Evolutionary conservation across 2,888 invertebrate genomes (phyloP).

Genomic region (Pammene aurita): DNA sequence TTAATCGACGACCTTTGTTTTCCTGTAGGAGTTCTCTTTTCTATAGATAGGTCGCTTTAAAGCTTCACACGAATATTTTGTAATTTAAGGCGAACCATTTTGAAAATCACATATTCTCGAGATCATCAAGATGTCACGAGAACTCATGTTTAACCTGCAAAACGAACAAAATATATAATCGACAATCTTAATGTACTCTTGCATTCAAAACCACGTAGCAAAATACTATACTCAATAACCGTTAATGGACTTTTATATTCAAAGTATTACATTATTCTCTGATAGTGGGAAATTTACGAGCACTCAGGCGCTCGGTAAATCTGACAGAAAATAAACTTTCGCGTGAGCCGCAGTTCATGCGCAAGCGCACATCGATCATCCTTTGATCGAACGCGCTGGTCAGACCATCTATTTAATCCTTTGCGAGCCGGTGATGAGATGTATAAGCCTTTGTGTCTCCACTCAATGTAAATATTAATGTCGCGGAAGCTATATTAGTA

Average conservation of each 20-base stretch:
- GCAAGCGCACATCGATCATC: conserved; percentile 56
- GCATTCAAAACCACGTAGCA: conserved; percentile 33
- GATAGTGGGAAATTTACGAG: conserved; percentile 41
- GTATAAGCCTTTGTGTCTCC: conserved; percentile 24
- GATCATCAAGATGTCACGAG: not conserved
- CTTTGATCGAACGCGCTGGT: conserved; percentile 55
- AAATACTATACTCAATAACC: conserved; percentile 37
- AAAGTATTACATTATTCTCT: conserved; percentile 38
- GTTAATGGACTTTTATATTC: conserved; percentile 39
- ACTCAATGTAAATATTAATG: conserved; percentile 33
- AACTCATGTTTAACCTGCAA: conserved; percentile 2
- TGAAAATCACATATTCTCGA: not conserved
- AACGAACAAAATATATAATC: conserved; percentile 21
- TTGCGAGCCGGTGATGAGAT: conserved; percentile 37
- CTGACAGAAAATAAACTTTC: conserved; percentile 42
- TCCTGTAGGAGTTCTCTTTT: too few species aligned
- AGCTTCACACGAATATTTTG: not conserved
- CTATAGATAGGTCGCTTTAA: too few species aligned
- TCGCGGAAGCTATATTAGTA: conserved; percentile 14
- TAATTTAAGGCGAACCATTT: not conserved
- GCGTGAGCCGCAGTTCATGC: conserved; percentile 35
- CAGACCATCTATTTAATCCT: conserved; percentile 40
- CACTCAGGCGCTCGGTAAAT: conserved; percentile 40
- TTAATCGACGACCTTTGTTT: too few species aligned
- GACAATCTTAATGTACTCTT: conserved; percentile 32